A percentile compares a stretch with the other conserved stretches of the same genome.
These are phyloP conservation scores for Sinella curviseta DNA, from an alignment of 1,140 invertebrate genomes.

Conservation along the genomic window DNA sequence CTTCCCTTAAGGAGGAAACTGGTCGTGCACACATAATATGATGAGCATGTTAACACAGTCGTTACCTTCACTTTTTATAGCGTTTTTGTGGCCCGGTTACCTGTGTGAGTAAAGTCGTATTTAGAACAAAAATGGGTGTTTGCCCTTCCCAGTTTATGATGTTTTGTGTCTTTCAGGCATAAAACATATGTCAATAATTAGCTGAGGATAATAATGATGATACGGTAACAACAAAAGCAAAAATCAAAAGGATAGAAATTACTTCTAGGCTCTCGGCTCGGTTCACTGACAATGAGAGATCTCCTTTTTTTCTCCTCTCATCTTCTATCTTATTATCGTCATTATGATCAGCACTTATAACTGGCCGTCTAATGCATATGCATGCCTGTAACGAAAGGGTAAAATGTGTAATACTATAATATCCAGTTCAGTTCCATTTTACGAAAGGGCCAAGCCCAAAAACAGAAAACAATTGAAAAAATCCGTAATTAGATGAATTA, in stretches of 20 bases:
- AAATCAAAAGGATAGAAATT: neutral
- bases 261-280: too few relatives aligned
- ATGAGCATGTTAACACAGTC: neutral
- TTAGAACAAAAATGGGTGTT: neutral
- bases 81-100: neutral
- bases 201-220: neutral
- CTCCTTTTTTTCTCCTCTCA: too few relatives aligned
- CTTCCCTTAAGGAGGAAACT: neutral
- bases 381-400: neutral
- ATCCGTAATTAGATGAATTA: constrained; percentile 3
- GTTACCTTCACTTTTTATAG: neutral
- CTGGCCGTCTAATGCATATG: neutral
- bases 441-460: neutral
- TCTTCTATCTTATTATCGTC: too few relatives aligned
- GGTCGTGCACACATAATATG: neutral
- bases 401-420: neutral
- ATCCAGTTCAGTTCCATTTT: too few relatives aligned
- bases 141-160: neutral
- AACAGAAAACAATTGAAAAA: neutral
- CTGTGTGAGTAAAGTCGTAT: neutral
- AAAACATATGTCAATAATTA: constrained; percentile 4
- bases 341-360: too few relatives aligned
- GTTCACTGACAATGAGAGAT: too few relatives aligned
- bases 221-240: neutral
- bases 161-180: constrained; percentile 5